phyloP scores from a whole-genome alignment of 2,113 vertebrate genomes.

The Haemorhous mexicanus region DNA sequence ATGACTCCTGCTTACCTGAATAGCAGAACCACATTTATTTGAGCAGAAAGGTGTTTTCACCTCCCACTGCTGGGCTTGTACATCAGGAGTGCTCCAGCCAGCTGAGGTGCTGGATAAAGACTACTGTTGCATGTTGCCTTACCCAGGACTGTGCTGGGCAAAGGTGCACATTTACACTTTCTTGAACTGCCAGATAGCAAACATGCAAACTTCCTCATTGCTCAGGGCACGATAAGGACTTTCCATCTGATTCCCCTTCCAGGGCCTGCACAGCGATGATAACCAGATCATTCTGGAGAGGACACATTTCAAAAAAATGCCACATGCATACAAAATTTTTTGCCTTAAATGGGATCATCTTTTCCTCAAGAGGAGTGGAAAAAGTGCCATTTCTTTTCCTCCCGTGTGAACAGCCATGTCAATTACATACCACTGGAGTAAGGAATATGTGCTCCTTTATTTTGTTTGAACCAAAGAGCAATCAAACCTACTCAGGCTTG shows the following conservation, averaged over 20 bases:
- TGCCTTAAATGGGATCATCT: neutral
- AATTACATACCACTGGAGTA: neutral
- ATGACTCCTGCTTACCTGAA: neutral
- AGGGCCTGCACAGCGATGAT: neutral
- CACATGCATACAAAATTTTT: neutral
- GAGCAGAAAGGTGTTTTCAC: neutral
- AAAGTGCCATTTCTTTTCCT: neutral
- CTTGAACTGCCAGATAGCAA: neutral
- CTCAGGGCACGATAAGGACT: neutral
- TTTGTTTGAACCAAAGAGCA: slow-evolving; percentile 32
- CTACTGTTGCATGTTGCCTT: neutral
- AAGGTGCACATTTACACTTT: neutral
- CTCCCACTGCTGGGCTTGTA: neutral
- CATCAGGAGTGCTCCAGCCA: neutral
- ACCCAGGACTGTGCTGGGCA: neutral
- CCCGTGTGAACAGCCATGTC: neutral
- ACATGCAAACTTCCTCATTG: neutral
- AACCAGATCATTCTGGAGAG: neutral
- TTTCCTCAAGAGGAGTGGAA: neutral
- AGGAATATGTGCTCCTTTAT: neutral
- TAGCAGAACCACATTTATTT: neutral
- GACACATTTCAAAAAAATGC: slow-evolving; percentile 22
- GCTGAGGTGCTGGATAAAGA: neutral
- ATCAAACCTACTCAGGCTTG: slow-evolving; percentile 4
- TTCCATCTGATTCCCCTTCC: neutral